phyloP scores from a whole-genome alignment of 53 echinoderm and acorn worm species.

The Holothuria scabra region DNA sequence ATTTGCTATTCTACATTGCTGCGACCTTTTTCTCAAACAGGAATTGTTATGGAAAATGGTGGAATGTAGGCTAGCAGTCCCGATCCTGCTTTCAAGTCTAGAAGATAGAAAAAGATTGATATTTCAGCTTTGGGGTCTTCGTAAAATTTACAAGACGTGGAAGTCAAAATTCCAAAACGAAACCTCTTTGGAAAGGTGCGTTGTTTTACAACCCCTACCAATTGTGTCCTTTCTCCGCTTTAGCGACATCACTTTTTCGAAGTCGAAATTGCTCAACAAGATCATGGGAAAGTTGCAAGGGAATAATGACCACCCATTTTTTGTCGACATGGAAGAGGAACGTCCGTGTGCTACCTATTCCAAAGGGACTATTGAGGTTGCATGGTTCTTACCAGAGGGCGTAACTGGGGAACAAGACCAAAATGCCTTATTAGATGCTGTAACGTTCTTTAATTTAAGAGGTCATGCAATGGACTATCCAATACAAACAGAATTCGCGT shows the following conservation, averaged over 20 bases:
- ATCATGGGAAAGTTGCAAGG: constrained; percentile 29
- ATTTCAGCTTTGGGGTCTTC: constrained; percentile 36
- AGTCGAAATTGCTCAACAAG: constrained; percentile 37
- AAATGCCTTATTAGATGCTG: neutral
- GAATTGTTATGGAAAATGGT: constrained; percentile 40
- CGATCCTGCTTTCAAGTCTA: constrained; percentile 2
- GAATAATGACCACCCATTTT: constrained; percentile 33
- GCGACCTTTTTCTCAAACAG: constrained; percentile 43
- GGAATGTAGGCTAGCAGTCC: constrained; percentile 37
- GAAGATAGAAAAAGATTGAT: neutral
- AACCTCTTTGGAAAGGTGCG: constrained; percentile 11
- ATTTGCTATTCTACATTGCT: constrained; percentile 22
- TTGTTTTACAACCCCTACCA: constrained; percentile 16
- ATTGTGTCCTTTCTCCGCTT: constrained; percentile 24
- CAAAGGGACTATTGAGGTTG: constrained; percentile 1
- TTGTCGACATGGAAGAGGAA: constrained; percentile 31
- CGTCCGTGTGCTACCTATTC: constrained; percentile 6
- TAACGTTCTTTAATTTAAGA: constrained; percentile 31
- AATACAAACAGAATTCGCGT: neutral
- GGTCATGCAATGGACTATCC: neutral
- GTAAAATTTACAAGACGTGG: constrained; percentile 41
- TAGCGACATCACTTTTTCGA: neutral
- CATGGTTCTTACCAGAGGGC: constrained; percentile 33
- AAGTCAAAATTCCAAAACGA: neutral
- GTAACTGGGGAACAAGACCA: neutral